phyloP scores from a whole-genome alignment of 2,113 vertebrate species.

The Nothocercus nigrocapillus region DNA sequence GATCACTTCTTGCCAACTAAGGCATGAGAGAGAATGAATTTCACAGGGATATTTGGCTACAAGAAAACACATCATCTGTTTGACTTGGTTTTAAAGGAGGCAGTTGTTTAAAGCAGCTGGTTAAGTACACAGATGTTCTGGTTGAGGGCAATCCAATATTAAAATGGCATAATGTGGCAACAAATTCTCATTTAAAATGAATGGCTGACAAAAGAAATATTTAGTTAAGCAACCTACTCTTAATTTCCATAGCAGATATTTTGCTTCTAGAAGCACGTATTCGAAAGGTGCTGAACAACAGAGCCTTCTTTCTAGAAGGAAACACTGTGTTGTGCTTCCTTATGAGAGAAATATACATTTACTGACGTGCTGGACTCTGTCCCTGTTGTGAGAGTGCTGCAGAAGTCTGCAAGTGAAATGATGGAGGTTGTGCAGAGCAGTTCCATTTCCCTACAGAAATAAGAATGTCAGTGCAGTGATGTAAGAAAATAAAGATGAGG shows the following conservation, averaged over 20 bases:
- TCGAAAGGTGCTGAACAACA: neutral
- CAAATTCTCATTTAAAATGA: conserved; percentile 7
- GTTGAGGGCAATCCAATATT: conserved; percentile 16
- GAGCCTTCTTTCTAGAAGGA: neutral
- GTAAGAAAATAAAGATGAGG: neutral
- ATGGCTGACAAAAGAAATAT: conserved; percentile 18
- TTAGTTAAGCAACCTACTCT: conserved; percentile 5
- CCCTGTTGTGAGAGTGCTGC: neutral
- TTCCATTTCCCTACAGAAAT: neutral
- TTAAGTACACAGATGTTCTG: conserved; percentile 44
- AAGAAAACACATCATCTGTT: conserved; percentile 10
- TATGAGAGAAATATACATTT: conserved; percentile 11
- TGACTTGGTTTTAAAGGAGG: conserved; percentile 24
- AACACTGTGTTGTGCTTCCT: conserved; percentile 3
- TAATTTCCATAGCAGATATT: conserved; percentile 34
- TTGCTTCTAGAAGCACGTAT: neutral
- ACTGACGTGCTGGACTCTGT: neutral
- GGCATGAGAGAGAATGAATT: neutral
- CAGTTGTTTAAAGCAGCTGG: conserved; percentile 60
- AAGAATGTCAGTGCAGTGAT: neutral
- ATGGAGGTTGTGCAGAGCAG: neutral
- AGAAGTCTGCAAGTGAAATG: neutral
- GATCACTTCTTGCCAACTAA: neutral
- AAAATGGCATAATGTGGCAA: conserved; percentile 17
- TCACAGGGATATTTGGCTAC: neutral